A percentile compares a stretch with the other conserved stretches of the same genome.
phyloP scores from a whole-genome alignment of 2,797 vertebrate genomes.

The Urophycis tenuis region DNA sequence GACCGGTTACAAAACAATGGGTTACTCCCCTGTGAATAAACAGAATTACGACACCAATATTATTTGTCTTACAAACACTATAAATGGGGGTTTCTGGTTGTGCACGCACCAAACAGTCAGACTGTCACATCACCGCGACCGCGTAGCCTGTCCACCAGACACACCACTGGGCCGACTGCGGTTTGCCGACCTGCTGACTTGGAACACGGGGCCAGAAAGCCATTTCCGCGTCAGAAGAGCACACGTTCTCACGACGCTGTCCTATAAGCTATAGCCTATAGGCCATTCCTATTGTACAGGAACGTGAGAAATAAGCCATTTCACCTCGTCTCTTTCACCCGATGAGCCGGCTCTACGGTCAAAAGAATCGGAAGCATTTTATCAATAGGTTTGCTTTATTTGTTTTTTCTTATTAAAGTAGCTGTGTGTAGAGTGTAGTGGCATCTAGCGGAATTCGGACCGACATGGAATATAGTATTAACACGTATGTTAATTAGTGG shows the following conservation, averaged over 20 bases:
- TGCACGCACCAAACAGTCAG: background rate
- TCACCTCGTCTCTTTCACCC: background rate
- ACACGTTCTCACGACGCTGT: background rate
- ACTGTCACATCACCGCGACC: background rate
- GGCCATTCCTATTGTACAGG: background rate
- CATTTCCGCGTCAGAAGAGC: background rate
- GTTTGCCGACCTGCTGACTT: background rate
- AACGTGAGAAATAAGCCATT: background rate
- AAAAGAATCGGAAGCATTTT: background rate
- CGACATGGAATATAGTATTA: too few species aligned
- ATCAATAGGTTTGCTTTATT: background rate
- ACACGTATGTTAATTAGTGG: too few species aligned
- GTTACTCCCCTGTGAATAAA: background rate
- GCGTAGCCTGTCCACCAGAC: background rate
- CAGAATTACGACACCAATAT: too few species aligned
- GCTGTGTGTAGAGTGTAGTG: too few species aligned
- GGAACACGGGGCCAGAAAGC: background rate
- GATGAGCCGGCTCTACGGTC: background rate
- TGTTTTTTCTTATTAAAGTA: too few species aligned
- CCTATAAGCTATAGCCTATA: background rate
- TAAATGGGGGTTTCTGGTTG: background rate
- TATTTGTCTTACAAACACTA: background rate
- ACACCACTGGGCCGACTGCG: background rate
- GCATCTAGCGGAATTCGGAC: too few species aligned
- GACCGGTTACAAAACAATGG: too few species aligned